Conservation (phyloP, 2,113 vertebrate species). For the Diphyllodes magnificus region DNA sequence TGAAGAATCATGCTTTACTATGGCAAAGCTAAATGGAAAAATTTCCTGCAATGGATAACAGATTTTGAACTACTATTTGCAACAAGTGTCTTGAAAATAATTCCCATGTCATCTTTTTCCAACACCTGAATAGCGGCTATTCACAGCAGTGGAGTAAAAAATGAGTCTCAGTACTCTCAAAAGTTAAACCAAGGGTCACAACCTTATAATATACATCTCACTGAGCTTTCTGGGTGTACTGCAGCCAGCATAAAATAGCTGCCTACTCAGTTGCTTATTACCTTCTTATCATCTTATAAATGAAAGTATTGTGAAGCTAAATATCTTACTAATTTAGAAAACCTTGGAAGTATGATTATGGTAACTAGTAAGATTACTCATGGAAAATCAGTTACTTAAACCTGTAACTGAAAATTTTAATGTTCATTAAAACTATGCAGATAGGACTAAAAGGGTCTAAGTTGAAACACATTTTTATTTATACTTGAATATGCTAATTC, state of each 20-base stretch:
- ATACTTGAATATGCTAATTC: neutral
- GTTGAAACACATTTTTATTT: conserved; percentile 23
- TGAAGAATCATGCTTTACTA: neutral
- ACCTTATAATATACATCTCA: neutral
- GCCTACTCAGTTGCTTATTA: neutral
- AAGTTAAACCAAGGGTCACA: neutral
- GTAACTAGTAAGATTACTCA: conserved; percentile 32
- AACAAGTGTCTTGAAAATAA: neutral
- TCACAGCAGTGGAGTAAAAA: neutral
- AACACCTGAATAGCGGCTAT: neutral
- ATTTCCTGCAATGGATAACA: neutral
- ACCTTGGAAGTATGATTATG: conserved; percentile 38
- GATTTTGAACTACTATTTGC: neutral
- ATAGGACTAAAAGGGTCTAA: conserved; percentile 5
- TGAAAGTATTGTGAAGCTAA: conserved; percentile 47
- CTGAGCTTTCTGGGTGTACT: neutral
- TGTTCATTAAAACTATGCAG: conserved; percentile 39
- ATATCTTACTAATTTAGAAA: conserved; percentile 43
- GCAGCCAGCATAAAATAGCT: neutral
- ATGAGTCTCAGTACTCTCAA: neutral
- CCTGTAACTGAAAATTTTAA: conserved; percentile 56
- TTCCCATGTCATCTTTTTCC: neutral
- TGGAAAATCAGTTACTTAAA: conserved; percentile 31
- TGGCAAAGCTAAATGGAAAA: neutral
- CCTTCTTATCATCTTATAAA: neutral